These are phyloP conservation scores for Meda fulgida DNA, from an alignment of 2,797 vertebrate species.

Conservation along the genomic window DNA sequence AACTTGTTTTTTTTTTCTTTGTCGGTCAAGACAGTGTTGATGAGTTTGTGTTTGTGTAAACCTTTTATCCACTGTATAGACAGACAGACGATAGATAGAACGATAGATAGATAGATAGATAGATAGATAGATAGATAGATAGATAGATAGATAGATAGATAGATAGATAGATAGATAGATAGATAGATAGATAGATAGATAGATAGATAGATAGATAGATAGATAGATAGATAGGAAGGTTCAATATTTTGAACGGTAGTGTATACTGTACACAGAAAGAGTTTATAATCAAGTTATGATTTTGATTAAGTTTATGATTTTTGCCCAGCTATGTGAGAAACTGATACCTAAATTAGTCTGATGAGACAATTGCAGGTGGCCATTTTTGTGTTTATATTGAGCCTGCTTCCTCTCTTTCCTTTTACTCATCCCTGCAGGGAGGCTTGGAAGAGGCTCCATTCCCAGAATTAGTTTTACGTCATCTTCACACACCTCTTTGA, in stretches of 20 bases:
- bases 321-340: not conserved
- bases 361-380: not conserved
- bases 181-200: no score
- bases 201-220: no score
- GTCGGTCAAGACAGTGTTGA: not conserved
- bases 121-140: no score
- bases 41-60: not conserved
- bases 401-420: slow-evolving; percentile 40
- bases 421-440: slow-evolving; percentile 51
- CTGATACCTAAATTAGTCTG: slow-evolving; percentile 4
- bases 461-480: slow-evolving; percentile 55
- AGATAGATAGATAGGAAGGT: no score
- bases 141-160: no score
- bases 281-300: not conserved
- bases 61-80: not conserved
- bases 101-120: no score
- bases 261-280: not conserved
- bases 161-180: no score
- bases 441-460: slow-evolving; percentile 54
- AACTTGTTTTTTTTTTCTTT: not conserved
- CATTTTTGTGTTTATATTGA: not conserved
- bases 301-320: not conserved
- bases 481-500: slow-evolving; percentile 55
- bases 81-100: no score
- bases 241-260: no score